A percentile compares a stretch with the other conserved stretches of the same genome.
These are phyloP conservation scores for Paguma larvata DNA, from an alignment of 2,797 vertebrate species.

Conservation along the genomic window DNA sequence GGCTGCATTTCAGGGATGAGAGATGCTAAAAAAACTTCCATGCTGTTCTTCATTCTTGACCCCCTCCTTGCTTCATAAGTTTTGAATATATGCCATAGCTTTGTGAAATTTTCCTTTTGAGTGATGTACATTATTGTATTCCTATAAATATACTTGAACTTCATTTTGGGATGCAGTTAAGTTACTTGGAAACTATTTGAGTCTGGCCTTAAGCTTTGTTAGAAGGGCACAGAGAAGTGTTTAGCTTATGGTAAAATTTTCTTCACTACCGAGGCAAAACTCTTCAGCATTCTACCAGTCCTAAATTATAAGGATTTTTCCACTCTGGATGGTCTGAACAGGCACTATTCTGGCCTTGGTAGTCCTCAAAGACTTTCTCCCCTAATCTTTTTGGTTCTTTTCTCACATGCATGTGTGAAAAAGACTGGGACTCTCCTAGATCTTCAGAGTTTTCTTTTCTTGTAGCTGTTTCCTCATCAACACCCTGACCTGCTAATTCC, in stretches of 20 bases:
- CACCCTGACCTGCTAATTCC: background rate
- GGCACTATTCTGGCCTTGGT: background rate
- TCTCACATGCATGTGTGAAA: background rate
- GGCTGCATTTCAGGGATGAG: no score
- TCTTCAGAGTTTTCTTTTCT: background rate
- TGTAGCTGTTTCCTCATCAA: background rate
- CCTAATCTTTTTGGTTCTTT: background rate
- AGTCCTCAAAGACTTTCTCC: background rate
- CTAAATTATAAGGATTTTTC: background rate
- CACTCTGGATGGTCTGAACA: background rate
- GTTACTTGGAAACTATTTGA: constrained; percentile 5
- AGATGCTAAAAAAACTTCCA: no score
- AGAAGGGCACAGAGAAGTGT: background rate
- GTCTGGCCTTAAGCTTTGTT: background rate
- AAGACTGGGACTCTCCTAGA: no score
- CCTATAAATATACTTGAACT: background rate
- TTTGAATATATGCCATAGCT: background rate
- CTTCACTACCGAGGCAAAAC: background rate
- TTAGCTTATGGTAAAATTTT: background rate
- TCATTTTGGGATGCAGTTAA: background rate
- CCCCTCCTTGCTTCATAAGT: background rate
- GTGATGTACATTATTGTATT: background rate
- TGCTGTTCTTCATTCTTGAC: no score
- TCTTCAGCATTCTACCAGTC: background rate
- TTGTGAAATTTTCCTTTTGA: constrained; percentile 30